Conservation (phyloP, 2,888 invertebrate species). For the Tholera decimalis region DNA sequence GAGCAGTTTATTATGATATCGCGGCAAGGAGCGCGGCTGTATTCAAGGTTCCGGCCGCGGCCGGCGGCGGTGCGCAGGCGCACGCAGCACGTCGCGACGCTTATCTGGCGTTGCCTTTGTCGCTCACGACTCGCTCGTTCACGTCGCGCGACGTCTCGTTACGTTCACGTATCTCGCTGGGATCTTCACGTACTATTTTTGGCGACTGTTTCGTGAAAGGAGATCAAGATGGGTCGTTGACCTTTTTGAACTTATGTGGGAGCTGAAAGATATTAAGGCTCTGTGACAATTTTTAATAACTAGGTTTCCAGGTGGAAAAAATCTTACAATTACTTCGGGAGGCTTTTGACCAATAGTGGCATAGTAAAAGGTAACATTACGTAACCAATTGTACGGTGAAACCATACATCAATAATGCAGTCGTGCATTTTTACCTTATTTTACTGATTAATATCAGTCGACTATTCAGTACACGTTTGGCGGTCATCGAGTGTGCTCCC, state of each 20-base stretch:
- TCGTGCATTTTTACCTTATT: too few relatives aligned
- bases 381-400: too few relatives aligned
- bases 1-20: conserved; percentile 88
- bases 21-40: conserved; percentile 86
- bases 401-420: too few relatives aligned
- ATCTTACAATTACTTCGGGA: not conserved
- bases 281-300: too few relatives aligned
- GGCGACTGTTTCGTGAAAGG: conserved; percentile 23
- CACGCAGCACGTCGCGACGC: conserved; percentile 81
- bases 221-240: conserved; percentile 20
- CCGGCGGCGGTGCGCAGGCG: conserved; percentile 61
- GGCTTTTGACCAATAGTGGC: too few relatives aligned
- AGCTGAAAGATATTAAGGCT: not conserved
- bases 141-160: conserved; percentile 27
- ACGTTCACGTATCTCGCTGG: conserved; percentile 38
- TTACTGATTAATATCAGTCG: too few relatives aligned
- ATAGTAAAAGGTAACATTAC: too few relatives aligned
- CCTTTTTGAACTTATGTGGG: not conserved
- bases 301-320: too few relatives aligned
- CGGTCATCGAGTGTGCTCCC: too few relatives aligned
- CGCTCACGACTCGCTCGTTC: conserved; percentile 74
- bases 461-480: too few relatives aligned
- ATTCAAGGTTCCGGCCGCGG: conserved; percentile 87
- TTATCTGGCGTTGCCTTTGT: conserved; percentile 85
- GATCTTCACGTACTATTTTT: conserved; percentile 43